A percentile compares a stretch with the other conserved stretches of the same genome.
These are phyloP conservation scores for Grallaria varia DNA, from an alignment of 2,113 vertebrate species.

Conservation along the genomic window DNA sequence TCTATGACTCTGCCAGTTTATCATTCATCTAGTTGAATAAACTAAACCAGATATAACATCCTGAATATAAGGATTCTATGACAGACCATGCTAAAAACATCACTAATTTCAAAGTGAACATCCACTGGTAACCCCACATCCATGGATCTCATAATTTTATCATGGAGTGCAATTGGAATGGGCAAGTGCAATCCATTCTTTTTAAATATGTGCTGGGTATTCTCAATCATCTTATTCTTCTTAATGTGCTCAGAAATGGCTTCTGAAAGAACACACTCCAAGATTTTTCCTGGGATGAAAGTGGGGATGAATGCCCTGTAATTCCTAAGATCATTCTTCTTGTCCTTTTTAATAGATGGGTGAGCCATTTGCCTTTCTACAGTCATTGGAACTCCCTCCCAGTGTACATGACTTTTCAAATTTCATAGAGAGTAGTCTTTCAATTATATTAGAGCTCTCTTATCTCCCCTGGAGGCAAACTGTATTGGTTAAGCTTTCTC, in stretches of 20 bases:
- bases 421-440: not conserved
- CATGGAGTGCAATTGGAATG: not conserved
- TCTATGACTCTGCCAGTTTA: not conserved
- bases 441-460: not conserved
- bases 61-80: not conserved
- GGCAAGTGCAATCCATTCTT: not conserved
- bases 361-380: not conserved
- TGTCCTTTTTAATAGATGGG: not conserved
- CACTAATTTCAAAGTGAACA: not conserved
- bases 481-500: not conserved
- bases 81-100: not conserved
- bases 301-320: not conserved
- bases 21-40: not conserved
- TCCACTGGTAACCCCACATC: not conserved
- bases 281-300: not conserved
- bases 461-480: not conserved
- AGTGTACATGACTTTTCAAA: not conserved
- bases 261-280: not conserved
- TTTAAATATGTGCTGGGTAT: not conserved
- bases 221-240: not conserved
- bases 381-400: not conserved
- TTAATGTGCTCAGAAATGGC: not conserved
- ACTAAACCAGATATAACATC: not conserved
- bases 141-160: not conserved
- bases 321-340: not conserved